Evolutionary conservation across 92 coral and sea anemone genomes (phyloP).

Genomic region (Blastomussa wellsi): DNA sequence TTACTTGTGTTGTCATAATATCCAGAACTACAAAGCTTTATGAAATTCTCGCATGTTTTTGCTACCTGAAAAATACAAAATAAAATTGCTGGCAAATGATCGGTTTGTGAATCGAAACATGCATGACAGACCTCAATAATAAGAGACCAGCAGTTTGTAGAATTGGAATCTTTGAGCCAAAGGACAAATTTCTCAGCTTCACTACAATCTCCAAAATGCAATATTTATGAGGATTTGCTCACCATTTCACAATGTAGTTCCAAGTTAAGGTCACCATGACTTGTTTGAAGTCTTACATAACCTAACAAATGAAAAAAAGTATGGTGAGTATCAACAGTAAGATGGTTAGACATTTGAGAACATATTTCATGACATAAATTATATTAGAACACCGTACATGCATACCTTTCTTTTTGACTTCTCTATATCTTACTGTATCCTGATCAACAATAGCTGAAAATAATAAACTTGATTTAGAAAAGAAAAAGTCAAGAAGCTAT

Average conservation of each 20-base stretch:
- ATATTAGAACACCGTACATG: not conserved
- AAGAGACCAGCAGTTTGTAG: not conserved
- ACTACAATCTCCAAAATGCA: not conserved
- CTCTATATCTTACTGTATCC: slow-evolving; percentile 87
- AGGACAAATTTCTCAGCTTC: too few species aligned
- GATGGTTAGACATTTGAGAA: too few species aligned
- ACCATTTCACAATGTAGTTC: slow-evolving; percentile 99
- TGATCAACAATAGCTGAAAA: slow-evolving; percentile 84
- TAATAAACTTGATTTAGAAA: not conserved
- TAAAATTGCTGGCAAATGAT: not conserved
- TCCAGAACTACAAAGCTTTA: slow-evolving; percentile 81
- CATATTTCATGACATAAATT: too few species aligned
- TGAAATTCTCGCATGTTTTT: slow-evolving; percentile 97
- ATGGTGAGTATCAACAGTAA: not conserved
- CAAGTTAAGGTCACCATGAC: slow-evolving; percentile 88
- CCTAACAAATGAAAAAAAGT: slow-evolving; percentile 43
- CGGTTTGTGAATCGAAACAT: not conserved
- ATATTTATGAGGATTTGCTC: not conserved
- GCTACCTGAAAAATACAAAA: slow-evolving; percentile 69
- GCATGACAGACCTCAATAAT: too few species aligned
- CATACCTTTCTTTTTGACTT: slow-evolving; percentile 96
- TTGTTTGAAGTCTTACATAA: slow-evolving; percentile 95
- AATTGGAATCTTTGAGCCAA: not conserved
- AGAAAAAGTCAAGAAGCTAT: not conserved
- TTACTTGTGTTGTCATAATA: slow-evolving; percentile 93